phyloP scores from a whole-genome alignment of 2,888 invertebrate genomes.

The Idaea biselata region DNA sequence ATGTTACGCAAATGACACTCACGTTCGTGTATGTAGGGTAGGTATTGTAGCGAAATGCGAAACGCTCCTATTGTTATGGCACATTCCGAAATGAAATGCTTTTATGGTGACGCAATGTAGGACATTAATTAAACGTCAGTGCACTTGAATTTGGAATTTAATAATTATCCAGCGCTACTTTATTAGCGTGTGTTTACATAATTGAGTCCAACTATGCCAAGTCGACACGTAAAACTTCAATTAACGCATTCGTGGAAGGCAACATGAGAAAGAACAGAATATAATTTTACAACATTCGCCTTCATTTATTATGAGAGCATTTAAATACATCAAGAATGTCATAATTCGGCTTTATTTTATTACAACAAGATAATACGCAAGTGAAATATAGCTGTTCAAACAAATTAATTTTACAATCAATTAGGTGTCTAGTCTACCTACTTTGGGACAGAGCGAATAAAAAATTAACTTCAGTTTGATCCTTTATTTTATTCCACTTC shows the following conservation, averaged over 20 bases:
- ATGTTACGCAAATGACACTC: constrained; percentile 36
- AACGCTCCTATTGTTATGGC: constrained; percentile 42
- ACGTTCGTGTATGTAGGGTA: constrained; percentile 39
- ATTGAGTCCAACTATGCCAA: neutral
- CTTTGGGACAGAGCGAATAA: neutral
- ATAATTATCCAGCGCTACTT: neutral
- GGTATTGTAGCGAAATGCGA: neutral
- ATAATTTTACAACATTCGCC: neutral
- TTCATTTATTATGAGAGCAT: neutral
- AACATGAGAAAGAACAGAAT: neutral
- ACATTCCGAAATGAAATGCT: constrained; percentile 35
- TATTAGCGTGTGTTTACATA: neutral
- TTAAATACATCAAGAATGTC: neutral
- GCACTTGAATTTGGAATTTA: constrained; percentile 4
- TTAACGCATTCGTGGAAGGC: neutral
- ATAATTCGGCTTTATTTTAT: neutral
- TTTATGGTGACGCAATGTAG: neutral
- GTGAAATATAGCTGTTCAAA: neutral
- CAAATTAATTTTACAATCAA: no score
- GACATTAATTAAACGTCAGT: constrained; percentile 6
- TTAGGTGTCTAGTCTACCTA: no score
- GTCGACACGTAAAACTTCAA: neutral
- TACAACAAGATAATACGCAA: neutral
- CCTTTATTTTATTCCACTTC: no score
- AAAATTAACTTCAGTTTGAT: neutral